Evolutionary conservation across 2,797 vertebrate species (phyloP), one percentile per base, ranked within the genome.

Genomic region (Oceanodroma leucorhoa): DNA sequence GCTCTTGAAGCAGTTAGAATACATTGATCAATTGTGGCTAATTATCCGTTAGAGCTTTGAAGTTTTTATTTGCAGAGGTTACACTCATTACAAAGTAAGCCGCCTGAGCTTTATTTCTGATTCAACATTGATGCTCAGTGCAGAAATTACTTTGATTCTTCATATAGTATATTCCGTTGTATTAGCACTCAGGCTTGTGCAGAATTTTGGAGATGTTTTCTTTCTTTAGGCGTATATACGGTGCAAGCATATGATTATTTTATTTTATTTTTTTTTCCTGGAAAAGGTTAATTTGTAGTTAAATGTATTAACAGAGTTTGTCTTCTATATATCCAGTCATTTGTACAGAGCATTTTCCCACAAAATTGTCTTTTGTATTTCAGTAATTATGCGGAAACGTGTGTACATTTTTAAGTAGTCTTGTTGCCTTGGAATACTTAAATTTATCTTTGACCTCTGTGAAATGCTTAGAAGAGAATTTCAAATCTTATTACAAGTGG

Each of bases 1-100:
- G 58, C 72, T 92, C 87, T 94, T 66, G 72, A 81, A 92, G 83
- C 72, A 71, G 54, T 86, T 88, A 70, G 27, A 88, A 81, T 73
- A 29, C 38, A 5, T 76, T 90, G 87, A 94, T 97, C 83, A 85
- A 5, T 91, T 75, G 41, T 72, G 58, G 65, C 85, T 94, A 94
- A 90, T 91, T 94, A 91, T 26, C 67, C 73, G 41, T 86, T 86
- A 90, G 48, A 79, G 72, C 77, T 89, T 83, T 78, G 77, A 89
- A 66, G 77, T 32, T 79, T 79, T 76, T 78, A 38, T 93, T 95
- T 95, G 54, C 65, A 66, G 69, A 88, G 79, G 76, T 90, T 85
- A 76, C 54, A 40, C 57, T 91, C 19, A 9, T 69, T 87, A 54
- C 41, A 51, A 38, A 85, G 27, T 48, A 61, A 94, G 61, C 51